Conservation (phyloP, 1,140 invertebrate genomes). For the Asobara japonica region DNA sequence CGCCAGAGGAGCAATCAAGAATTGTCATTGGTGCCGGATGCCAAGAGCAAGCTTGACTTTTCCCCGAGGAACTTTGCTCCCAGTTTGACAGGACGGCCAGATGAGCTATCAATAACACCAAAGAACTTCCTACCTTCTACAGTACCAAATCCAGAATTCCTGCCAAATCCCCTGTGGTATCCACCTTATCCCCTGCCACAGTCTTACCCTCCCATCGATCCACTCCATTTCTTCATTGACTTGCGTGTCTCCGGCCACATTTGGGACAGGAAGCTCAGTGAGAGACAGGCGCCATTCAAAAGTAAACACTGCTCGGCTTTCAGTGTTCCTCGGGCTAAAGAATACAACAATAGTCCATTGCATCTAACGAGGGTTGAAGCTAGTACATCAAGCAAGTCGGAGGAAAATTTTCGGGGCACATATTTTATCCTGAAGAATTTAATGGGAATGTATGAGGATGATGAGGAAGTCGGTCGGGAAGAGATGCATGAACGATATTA, state of each 20-base stretch:
- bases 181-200: slow-evolving; percentile 77
- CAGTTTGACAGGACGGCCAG: not conserved
- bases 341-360: slow-evolving; percentile 52
- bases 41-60: slow-evolving; percentile 54
- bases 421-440: slow-evolving; percentile 65
- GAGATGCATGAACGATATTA: not conserved
- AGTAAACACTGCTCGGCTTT: slow-evolving; percentile 65
- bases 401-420: slow-evolving; percentile 56
- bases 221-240: slow-evolving; percentile 84
- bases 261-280: slow-evolving; percentile 74
- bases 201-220: slow-evolving; percentile 77
- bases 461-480: slow-evolving; percentile 32
- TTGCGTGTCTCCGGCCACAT: slow-evolving; percentile 82
- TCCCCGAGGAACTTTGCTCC: slow-evolving; percentile 59
- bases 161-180: slow-evolving; percentile 78
- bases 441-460: slow-evolving; percentile 44
- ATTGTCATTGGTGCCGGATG: slow-evolving; percentile 32
- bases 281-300: slow-evolving; percentile 54
- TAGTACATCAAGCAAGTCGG: slow-evolving; percentile 36
- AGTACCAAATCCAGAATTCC: slow-evolving; percentile 53
- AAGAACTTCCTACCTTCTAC: slow-evolving; percentile 51
- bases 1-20: slow-evolving; percentile 39
- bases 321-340: slow-evolving; percentile 63
- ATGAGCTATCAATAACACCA: not conserved
- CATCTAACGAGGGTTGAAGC: slow-evolving; percentile 56